Conservation (phyloP, 2,888 invertebrate species). For the Clistopyga incitator region DNA sequence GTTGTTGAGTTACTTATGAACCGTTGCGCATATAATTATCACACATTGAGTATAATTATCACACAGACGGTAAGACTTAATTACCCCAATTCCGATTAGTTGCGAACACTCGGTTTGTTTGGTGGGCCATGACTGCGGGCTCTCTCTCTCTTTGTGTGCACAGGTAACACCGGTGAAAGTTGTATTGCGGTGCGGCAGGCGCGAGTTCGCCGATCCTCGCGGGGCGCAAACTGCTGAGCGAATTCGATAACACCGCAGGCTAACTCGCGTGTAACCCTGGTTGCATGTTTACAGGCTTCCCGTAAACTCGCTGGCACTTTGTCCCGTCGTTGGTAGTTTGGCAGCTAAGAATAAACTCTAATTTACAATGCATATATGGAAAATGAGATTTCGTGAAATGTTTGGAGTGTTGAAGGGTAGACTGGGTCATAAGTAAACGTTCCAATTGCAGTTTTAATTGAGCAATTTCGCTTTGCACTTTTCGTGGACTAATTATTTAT, state of each 20-base stretch:
- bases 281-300: constrained; percentile 22
- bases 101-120: constrained; percentile 13
- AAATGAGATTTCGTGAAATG: neutral
- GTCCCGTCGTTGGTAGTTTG: neutral
- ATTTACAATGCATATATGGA: neutral
- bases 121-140: constrained; percentile 11
- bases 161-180: constrained; percentile 8
- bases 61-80: neutral
- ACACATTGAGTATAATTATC: neutral
- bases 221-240: constrained; percentile 10
- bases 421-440: neutral
- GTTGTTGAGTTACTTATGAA: no score
- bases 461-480: no score
- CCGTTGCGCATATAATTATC: no score
- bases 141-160: neutral
- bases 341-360: neutral
- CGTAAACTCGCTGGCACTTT: constrained; percentile 14
- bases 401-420: neutral
- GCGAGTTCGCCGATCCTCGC: constrained; percentile 19
- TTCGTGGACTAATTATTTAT: no score
- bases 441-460: neutral
- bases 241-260: constrained; percentile 38
- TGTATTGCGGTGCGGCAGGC: constrained; percentile 50
- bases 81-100: constrained; percentile 33
- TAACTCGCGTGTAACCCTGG: constrained; percentile 28